Conservation (phyloP, 2,797 vertebrate genomes). For the Muscicapa comitata region DNA sequence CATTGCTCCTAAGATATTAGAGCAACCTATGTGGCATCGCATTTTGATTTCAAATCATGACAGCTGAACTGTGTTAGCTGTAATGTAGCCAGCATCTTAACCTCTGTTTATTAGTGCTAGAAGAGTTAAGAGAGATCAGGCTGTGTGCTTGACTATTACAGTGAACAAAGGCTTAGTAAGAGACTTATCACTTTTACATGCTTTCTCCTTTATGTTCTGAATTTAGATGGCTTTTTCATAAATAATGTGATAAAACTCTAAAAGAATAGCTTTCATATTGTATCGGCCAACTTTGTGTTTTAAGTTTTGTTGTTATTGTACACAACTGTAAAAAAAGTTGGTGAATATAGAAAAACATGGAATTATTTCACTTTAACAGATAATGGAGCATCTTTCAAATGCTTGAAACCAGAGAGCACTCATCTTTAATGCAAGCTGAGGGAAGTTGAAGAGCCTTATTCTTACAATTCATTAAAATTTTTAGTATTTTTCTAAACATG, state of each 20-base stretch:
- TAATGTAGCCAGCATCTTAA: not conserved
- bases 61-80: not conserved
- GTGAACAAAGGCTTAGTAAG: not conserved
- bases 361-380: conserved; percentile 15
- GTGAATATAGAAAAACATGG: conserved; percentile 9
- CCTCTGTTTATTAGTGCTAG: not conserved
- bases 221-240: not conserved
- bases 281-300: not conserved
- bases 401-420: conserved; percentile 5
- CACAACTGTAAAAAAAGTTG: not conserved
- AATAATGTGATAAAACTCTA: not conserved
- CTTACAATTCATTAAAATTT: not conserved
- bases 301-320: not conserved
- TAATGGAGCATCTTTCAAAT: conserved; percentile 35
- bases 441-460: conserved; percentile 23
- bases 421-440: not conserved
- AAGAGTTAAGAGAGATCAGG: not conserved
- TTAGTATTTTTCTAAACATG: not conserved
- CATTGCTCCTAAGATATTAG: not conserved
- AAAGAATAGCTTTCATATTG: not conserved
- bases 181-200: not conserved
- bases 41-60: not conserved
- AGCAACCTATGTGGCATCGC: not conserved
- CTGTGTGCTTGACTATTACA: not conserved
- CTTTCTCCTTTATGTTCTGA: not conserved